Base-by-base conservation (phyloP, 2,888 invertebrate species). In the Netelia melanura region DNA sequence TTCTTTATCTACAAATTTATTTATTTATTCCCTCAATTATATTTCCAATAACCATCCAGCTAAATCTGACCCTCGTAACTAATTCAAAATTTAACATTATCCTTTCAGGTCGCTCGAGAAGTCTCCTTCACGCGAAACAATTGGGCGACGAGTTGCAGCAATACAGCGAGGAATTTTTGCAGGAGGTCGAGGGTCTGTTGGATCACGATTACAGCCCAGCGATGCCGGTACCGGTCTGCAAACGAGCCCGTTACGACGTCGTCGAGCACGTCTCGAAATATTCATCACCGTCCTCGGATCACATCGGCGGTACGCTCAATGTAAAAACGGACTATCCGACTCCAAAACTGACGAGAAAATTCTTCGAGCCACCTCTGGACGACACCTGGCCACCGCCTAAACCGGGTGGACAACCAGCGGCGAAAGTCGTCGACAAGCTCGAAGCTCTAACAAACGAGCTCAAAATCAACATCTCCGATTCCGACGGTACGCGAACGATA, bases 361-460 rank as follows among this genome's bases (percentile, higher is more conserved):
- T 95, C 93, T 94, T 95, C 61, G 95, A 95, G 90, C 94, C 95
- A 3, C 95, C 95, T 3, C 94, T 95, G 76, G 95, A 95, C 87
- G 95, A 95, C 86, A 95, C 95, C 89, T 95, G 95, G 95, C 95
- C 95, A 0, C 95, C 95, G 0, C 95, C 95, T 71, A 93, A 92
- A 84, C 92, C 92, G 0, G 90, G 88, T 21, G 91, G 87, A 10
- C 88, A 89, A 25, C 87, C 87, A 17, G 82, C 83, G 8, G 83
- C 83, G 6, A 89, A 89, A 79, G 87, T 90, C 48, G 86, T 89
- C 67, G 92, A 92, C 80, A 92, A 92, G 76, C 89, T 92, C n/a
- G 92, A 91, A 52, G 87, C 90, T 1, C 82, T 92, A 9, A 90
- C 91, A 8, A 93, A 92, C 72, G 93, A 93, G 86, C 80, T 94